Conservation (phyloP, 2,888 invertebrate genomes). For the Sminthurides aquaticus region DNA sequence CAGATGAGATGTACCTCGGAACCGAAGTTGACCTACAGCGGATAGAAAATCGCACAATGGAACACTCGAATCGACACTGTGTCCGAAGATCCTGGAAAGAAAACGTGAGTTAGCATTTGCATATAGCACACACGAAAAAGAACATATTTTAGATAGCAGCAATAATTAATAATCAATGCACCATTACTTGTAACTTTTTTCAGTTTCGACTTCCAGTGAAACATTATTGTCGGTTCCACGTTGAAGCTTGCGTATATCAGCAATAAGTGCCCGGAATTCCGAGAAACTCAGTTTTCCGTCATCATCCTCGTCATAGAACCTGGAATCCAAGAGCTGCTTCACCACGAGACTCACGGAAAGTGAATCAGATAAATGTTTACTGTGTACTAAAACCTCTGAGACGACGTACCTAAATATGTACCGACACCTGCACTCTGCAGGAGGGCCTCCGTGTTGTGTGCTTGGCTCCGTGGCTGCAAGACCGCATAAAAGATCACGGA, state of each 20-base stretch:
- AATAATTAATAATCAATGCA: neutral
- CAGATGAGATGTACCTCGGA: slow-evolving; percentile 61
- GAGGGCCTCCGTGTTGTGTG: slow-evolving; percentile 58
- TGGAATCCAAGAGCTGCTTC: slow-evolving; percentile 44
- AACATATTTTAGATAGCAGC: neutral
- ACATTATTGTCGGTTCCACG: slow-evolving; percentile 53
- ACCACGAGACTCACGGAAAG: neutral
- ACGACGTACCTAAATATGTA: slow-evolving; percentile 58
- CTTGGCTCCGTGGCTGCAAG: slow-evolving; percentile 59
- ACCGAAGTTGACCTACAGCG: slow-evolving; percentile 58
- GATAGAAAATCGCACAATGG: slow-evolving; percentile 54
- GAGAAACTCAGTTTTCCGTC: slow-evolving; percentile 53
- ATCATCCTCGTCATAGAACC: slow-evolving; percentile 56
- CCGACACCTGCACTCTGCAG: slow-evolving; percentile 61
- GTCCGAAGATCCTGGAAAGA: slow-evolving; percentile 46
- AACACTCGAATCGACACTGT: slow-evolving; percentile 43
- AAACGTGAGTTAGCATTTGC: neutral
- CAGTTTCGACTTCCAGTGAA: slow-evolving; percentile 54
- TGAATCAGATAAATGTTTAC: neutral
- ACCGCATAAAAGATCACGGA: slow-evolving; percentile 56
- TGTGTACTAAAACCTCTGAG: neutral
- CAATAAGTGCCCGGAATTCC: slow-evolving; percentile 57
- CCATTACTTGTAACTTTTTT: slow-evolving; percentile 48
- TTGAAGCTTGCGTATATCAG: slow-evolving; percentile 53
- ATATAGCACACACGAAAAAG: neutral